These are phyloP conservation scores for Euthynnus affinis DNA, from an alignment of 2,797 vertebrate species.

Conservation along the genomic window DNA sequence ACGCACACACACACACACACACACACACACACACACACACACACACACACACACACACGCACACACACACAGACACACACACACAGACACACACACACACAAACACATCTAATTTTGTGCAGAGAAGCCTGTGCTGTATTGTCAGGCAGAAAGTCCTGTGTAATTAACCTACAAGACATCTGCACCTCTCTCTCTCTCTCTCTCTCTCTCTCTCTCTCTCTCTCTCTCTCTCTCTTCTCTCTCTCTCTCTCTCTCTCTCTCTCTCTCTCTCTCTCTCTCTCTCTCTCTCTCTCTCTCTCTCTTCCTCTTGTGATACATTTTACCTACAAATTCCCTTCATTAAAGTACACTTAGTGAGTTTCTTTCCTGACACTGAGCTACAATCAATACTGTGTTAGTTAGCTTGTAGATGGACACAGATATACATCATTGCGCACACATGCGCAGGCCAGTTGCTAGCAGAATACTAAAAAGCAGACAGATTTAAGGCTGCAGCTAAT, in stretches of 20 bases:
- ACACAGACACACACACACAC: constrained; percentile 45
- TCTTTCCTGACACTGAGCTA: constrained; percentile 46
- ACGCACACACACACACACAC: constrained; percentile 50
- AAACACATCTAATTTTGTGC: constrained; percentile 67
- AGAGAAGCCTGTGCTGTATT: constrained; percentile 51
- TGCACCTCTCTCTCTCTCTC: constrained; percentile 27
- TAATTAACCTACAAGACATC: constrained; percentile 79
- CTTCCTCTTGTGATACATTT: constrained; percentile 44
- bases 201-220: too few species aligned
- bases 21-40: constrained; percentile 41
- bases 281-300: background rate
- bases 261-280: too few species aligned
- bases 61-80: constrained; percentile 50
- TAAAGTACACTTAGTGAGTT: constrained; percentile 41
- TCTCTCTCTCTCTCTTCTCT: too few species aligned
- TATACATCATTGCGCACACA: constrained; percentile 34
- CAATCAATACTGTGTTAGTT: constrained; percentile 74
- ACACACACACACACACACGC: constrained; percentile 52
- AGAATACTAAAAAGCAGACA: constrained; percentile 3
- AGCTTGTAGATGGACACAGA: constrained; percentile 61
- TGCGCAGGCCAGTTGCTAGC: background rate
- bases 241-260: too few species aligned
- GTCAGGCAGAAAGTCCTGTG: constrained; percentile 61
- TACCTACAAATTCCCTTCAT: constrained; percentile 58
- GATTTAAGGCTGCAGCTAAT: background rate